Evolutionary conservation across 1,140 invertebrate genomes (phyloP), one percentile per base, ranked within the genome.

Genomic region (Drosophila nikananu): DNA sequence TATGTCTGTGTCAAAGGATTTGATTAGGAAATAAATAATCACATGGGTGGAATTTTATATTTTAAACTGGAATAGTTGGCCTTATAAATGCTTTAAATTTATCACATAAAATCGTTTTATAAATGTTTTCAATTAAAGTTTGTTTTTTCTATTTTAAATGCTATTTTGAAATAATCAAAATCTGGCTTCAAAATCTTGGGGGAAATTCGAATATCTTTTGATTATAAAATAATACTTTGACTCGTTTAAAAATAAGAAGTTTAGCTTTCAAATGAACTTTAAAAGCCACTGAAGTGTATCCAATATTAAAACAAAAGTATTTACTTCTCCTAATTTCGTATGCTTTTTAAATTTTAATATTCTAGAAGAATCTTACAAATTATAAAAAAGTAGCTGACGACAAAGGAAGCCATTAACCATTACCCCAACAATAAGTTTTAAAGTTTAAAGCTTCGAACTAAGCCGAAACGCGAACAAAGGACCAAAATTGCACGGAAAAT

Each of bases 361-460:
- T 8, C 7, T 2, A 15, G 2, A 8, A 17, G 25, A 17, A 9
- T 15, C 25, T 13, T 6, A 2, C 1, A 13, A 52, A 30, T 10
- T n/a, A 8, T 13, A 13, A 35, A 21, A 46, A 27, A 39, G 13
- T 17, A 23, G 3, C 9, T 8, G 10, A 21, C 4, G 17, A 46
- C 19, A 13, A 59, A 65, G 39, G 12, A 17, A 41, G 37, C 39
- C 27, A 39, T 35, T 42, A 25, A 13, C 4, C 23, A 25, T 32
- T 21, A 15, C 17, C 6, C 25, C 9, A 19, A 30, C 42, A 7
- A 12, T 4, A 30, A n/a, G n/a, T 13, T 10, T 15, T 5, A 8
- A 35, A 62, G 15, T 42, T 32, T 7, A 25, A 44, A 35, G 37
- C 63, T 42, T 35, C 19, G 17, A 65, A 44, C 27, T 62, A 65